Conservation (phyloP, 1,140 invertebrate genomes). For the Notospermus geniculatus region DNA sequence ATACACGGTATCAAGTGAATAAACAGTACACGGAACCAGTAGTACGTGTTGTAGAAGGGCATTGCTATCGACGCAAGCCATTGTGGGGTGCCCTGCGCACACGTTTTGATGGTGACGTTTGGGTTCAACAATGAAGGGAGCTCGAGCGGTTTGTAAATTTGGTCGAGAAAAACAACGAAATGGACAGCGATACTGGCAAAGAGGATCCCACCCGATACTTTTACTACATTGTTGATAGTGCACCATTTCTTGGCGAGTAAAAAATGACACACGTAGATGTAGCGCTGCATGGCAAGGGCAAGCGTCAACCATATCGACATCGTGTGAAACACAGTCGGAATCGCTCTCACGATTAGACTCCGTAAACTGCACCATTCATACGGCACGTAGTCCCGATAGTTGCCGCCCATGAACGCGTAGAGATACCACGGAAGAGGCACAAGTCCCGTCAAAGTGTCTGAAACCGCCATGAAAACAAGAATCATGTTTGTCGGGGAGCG, state of each 20-base stretch:
- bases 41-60: conserved; percentile 78
- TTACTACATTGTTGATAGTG: conserved; percentile 77
- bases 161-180: conserved; percentile 74
- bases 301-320: conserved; percentile 86
- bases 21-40: conserved; percentile 81
- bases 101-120: conserved; percentile 43
- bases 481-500: conserved; percentile 69
- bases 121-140: conserved; percentile 66
- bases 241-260: conserved; percentile 81
- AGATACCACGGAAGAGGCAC: conserved; percentile 83
- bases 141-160: conserved; percentile 54
- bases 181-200: conserved; percentile 76
- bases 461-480: conserved; percentile 81
- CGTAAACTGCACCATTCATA: conserved; percentile 69
- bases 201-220: conserved; percentile 73
- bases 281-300: conserved; percentile 78
- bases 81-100: conserved; percentile 17
- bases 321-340: conserved; percentile 87
- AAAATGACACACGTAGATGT: conserved; percentile 89
- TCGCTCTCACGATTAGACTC: conserved; percentile 54
- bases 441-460: conserved; percentile 87
- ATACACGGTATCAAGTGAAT: conserved; percentile 89
- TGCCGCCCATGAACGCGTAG: conserved; percentile 87
- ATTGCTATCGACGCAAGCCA: conserved; percentile 33
- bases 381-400: conserved; percentile 64